Base-by-base conservation (phyloP, 2,888 invertebrate genomes). In the Meandrusa payeni region DNA sequence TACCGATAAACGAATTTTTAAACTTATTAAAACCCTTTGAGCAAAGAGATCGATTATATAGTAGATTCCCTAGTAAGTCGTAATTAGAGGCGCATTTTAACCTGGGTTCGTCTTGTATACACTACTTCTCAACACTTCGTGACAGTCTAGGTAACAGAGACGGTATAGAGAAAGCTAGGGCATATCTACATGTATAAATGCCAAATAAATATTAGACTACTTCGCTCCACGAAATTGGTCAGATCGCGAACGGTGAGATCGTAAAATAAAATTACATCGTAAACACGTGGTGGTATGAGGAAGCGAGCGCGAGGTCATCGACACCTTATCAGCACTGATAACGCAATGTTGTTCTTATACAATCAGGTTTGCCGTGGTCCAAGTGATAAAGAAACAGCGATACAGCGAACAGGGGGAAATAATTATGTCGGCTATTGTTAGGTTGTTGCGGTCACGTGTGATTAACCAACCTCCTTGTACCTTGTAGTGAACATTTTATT, bases 251-350 rank as follows among this genome's bases (percentile, higher is more conserved):
- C 31, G 11, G 13, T 23, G 17, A 31, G 27, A 44, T 32, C 29
- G 43, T 44, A 26, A 26, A 37, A 36, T 42, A 13, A 34, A 43
- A 33, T 40, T 40, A 31, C 20, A 13, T 36, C 17, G 28, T 41
- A 41, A 46, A 47, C 47, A 49, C 51, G 46, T 44, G 47, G 49
- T 46, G 52, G 48, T 51, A 55, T 55, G 53, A 63, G 61, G 61
- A 61, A 59, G 51, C 69, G 72, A 71, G 41, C 74, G 65, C 40
- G 54, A 55, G 74, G 69, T 75, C 73, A 69, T 62, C 61, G 65
- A 50, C 63, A 41, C 43, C 20, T 72, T 81, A 80, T 80, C 81
- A 69, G 48, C 13, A 17, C 51, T 69, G 78, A 80, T 80, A 79
- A 74, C 61, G 51, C 48, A 55, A 46, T 73, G 71, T 71, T 71